Base-by-base conservation (phyloP, 2,797 vertebrate genomes). In the Pangasius macronema region DNA sequence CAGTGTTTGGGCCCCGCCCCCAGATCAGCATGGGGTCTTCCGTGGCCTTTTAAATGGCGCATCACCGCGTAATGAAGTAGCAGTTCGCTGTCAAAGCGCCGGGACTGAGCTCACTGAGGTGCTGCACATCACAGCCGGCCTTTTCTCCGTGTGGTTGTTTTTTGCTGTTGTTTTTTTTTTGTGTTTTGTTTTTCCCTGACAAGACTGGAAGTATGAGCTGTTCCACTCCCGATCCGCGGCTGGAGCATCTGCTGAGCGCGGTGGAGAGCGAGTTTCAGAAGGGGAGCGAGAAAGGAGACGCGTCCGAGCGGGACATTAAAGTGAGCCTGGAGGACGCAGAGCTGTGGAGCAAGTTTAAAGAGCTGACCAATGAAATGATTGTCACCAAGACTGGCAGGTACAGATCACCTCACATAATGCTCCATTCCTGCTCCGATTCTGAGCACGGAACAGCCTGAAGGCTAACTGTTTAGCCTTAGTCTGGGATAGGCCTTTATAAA, bases 311-410 rank as follows among this genome's bases (percentile, higher is more conserved):
- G 92, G 96, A 97, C 93, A 96, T 97, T 91, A 96, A 96, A 91
- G 92, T 96, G 85, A 92, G 90, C 0, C 94, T 97, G 85, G 96
- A 97, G 11, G 96, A 97, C 39, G 94, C 94, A 0, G 96, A 96
- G 42, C 86, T 97, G 63, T 97, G 96, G 96, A 94, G 89, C 93
- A 96, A 96, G 89, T 97, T 97, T 89, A 96, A 96, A 92, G 96
- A 96, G 89, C 88, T 97, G 1, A 97, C 96, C 82, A 97, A 97
- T 91, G 96, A 97, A 89, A 97, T 97, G 96, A 97, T 97, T 49
- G 96, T 97, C 90, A 96, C 96, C 36, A 97, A 97, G 85, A 96
- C 96, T 0, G 96, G 96, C 49, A 95, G 96, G 96, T 97, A 61
- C 1, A 5, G 59, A 67, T 49, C 51, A 11, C 20, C 11, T 80